Evolutionary conservation across 1,140 invertebrate genomes (phyloP), one percentile per base, ranked within the genome.

Genomic region (Temnothorax nylanderi): DNA sequence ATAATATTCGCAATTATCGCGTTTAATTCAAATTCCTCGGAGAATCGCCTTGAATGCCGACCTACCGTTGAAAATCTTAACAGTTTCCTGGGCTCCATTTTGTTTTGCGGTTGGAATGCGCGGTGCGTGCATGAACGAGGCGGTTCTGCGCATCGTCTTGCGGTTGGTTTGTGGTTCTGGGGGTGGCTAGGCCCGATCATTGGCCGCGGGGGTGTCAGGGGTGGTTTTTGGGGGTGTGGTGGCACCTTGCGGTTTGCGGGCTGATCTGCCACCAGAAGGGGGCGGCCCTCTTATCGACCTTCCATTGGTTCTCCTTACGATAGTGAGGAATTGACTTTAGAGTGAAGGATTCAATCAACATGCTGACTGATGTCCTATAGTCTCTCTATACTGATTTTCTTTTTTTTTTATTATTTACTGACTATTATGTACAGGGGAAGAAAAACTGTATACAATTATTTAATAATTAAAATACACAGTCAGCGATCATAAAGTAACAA

Each of bases 111-210:
- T 95, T 81, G 87, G 85, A 89, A 87, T 93, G 91, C 92, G 93
- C 91, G 77, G 87, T 92, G 91, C 91, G 92, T 92, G 91, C 92
- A 91, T 91, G 90, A 89, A 89, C 91, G 86, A 91, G 88, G 92
- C 91, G 91, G 94, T 94, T 94, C 94, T 95, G 95, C 95, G 95
- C 95, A 95, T 95, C 95, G 94, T 95, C 95, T 95, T 95, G 95
- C 94, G 95, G 95, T 95, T 95, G 94, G 95, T 95, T 95, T 95
- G 95, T 88, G 95, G 94, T 95, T 78, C 93, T 94, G 92, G 93
- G 93, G 94, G 93, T 93, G 93, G 94, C 94, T 94, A 94, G 94
- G 94, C 92, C 92, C 93, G 94, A 95, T 95, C 95, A 95, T 95
- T 95, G 95, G 95, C 95, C 95, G 92, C 90, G 93, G 93, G 95